Evolutionary conservation across 2,113 vertebrate species (phyloP).

Genomic region (Anseranas semipalmata): DNA sequence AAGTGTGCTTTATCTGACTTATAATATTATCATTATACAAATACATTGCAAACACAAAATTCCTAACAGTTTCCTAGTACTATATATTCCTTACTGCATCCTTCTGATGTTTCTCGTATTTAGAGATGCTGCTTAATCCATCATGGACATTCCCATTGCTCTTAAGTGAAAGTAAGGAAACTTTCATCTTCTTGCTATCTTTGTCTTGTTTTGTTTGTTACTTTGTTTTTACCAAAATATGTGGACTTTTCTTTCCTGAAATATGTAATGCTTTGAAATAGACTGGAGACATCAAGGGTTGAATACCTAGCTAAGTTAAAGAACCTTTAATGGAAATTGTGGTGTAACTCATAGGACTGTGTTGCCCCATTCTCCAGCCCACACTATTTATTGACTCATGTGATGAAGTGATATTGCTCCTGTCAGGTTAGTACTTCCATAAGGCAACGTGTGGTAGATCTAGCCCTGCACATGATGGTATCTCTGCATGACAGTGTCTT

Average conservation of each 20-base stretch:
- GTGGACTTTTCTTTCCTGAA: too few species aligned
- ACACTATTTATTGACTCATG: not conserved
- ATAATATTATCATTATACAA: not conserved
- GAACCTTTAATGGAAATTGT: too few species aligned
- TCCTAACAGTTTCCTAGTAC: not conserved
- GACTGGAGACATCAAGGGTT: too few species aligned
- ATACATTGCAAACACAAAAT: not conserved
- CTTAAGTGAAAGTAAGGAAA: not conserved
- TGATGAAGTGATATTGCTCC: not conserved
- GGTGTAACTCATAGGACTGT: too few species aligned
- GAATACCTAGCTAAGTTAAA: too few species aligned
- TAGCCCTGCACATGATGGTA: not conserved
- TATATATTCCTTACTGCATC: not conserved
- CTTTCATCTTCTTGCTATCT: not conserved
- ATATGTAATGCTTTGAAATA: too few species aligned
- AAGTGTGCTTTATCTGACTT: not conserved
- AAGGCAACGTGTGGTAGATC: too few species aligned
- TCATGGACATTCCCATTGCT: not conserved
- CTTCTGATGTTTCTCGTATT: not conserved
- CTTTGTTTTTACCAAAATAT: too few species aligned
- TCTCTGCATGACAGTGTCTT: not conserved
- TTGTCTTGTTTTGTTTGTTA: not conserved
- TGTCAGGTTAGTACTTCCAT: too few species aligned
- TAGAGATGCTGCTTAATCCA: not conserved
- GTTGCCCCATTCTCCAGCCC: too few species aligned